These are phyloP conservation scores for Gambelia wislizenii DNA, from an alignment of 2,797 vertebrate genomes.

Conservation along the genomic window DNA sequence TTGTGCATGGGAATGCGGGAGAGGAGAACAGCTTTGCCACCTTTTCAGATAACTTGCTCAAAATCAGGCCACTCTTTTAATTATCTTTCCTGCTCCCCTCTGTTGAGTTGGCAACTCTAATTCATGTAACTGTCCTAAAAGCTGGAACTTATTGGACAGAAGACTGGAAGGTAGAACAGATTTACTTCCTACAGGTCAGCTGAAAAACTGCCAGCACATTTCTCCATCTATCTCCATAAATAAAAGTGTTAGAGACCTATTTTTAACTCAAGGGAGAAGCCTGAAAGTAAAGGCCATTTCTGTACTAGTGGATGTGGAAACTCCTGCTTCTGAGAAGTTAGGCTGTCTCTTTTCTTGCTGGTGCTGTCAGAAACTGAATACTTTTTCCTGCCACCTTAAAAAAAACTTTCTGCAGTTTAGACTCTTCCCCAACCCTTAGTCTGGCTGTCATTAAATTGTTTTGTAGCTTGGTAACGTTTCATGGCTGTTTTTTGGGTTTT, in stretches of 20 bases:
- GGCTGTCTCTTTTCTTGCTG: neutral
- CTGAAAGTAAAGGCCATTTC: neutral
- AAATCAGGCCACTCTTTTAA: neutral
- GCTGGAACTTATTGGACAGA: neutral
- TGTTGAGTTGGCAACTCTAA: neutral
- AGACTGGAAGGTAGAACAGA: neutral
- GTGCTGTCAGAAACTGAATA: neutral
- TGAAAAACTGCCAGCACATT: neutral
- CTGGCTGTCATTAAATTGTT: neutral
- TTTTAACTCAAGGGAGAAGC: neutral
- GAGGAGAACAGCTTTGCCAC: neutral
- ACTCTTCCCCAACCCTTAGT: neutral
- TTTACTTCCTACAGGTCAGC: neutral
- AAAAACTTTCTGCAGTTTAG: neutral
- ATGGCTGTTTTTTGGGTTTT: neutral
- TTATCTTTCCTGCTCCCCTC: neutral
- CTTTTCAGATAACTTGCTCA: neutral
- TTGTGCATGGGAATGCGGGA: neutral
- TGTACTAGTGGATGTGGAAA: neutral
- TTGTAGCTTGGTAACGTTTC: neutral
- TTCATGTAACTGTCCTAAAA: neutral
- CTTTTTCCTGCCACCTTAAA: neutral
- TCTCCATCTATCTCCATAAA: neutral
- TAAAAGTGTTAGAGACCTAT: neutral
- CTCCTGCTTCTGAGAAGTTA: neutral